phyloP scores from a whole-genome alignment of 2,888 invertebrate genomes.

The Argyresthia albistria region DNA sequence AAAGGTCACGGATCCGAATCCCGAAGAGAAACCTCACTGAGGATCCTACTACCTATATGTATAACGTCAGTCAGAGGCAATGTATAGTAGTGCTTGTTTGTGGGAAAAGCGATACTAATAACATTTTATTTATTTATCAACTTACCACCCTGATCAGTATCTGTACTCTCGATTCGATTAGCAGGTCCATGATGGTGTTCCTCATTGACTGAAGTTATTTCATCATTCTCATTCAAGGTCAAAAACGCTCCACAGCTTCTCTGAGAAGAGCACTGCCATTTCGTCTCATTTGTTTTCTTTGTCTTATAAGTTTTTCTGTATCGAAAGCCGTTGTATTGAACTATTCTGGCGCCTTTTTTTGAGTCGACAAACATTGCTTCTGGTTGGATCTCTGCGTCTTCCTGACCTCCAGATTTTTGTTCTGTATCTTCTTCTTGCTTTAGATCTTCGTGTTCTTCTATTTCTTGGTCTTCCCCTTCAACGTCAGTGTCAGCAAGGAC shows the following conservation, averaged over 20 bases:
- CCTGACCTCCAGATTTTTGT: neutral
- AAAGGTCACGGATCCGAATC: too few relatives aligned
- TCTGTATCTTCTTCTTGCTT: neutral
- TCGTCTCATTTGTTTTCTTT: conserved; percentile 25
- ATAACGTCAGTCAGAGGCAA: too few relatives aligned
- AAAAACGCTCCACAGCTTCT: conserved; percentile 41
- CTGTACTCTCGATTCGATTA: conserved; percentile 15
- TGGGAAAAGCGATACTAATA: too few relatives aligned
- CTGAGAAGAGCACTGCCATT: conserved; percentile 42
- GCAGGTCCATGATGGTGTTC: conserved; percentile 29
- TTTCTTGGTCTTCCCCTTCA: conserved; percentile 13
- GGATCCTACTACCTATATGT: too few relatives aligned
- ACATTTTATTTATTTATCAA: neutral
- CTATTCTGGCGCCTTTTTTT: conserved; percentile 31
- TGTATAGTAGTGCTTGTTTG: too few relatives aligned
- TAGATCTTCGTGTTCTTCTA: conserved; percentile 6
- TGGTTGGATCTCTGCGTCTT: neutral
- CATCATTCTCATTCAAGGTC: conserved; percentile 36
- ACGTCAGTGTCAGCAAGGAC: conserved; percentile 11
- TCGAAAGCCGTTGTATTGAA: conserved; percentile 39
- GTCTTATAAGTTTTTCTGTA: conserved; percentile 39
- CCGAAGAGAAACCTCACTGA: too few relatives aligned
- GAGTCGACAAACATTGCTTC: conserved; percentile 33
- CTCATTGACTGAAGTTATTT: conserved; percentile 35
- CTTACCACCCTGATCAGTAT: conserved; percentile 26